Evolutionary conservation across 92 coral and sea anemone genomes (phyloP), one percentile per base, ranked within the genome.

Genomic region (Palythoa caribaeorum): DNA sequence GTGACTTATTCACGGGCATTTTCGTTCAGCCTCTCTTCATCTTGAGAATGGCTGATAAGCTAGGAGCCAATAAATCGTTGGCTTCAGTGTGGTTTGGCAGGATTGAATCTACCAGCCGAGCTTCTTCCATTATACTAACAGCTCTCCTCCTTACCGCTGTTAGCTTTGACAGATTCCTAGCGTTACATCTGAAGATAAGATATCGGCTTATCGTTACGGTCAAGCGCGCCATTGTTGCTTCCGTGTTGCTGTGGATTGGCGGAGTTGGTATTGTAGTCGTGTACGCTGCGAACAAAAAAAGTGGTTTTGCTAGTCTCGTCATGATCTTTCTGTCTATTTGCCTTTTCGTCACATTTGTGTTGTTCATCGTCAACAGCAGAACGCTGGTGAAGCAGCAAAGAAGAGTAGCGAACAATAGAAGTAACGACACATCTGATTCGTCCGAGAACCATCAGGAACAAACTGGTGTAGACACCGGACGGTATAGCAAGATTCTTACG

Each of bases 141-240:
- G 73, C n/a, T 11, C 73, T 68, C 2, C 73, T 68, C n/a, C 73
- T 15, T 20, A 68, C 73, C 10, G 73, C 73, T 2, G 38, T 68
- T 13, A 68, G 73, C 28, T n/a, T 68, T 35, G 73, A 68, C n/a
- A 68, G 73, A 68, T 68, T 68, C 38, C 44, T 71, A 9, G 76
- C 76, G 3, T 7, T 71, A 4, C 47, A 71, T 16, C 76, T 71
- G 39, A 28, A 12, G 76, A 71, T 16, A 71, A 71, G 16, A 35
- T 71, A 71, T 16, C 76, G 76, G 47, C 13, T 16, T 11, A 38
- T 71, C 35, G 48, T 71, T 28, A 71, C 48, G 16, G 35, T 35
- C 11, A 71, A 71, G 47, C 76, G 76, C 11, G 2, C 48, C 17
- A 1, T 1, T 10, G 40, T 37, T 9, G 47, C 16, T 28, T 28